These are phyloP conservation scores for Pantelozetes paolii DNA, from an alignment of 2,888 invertebrate species.

Conservation along the genomic window DNA sequence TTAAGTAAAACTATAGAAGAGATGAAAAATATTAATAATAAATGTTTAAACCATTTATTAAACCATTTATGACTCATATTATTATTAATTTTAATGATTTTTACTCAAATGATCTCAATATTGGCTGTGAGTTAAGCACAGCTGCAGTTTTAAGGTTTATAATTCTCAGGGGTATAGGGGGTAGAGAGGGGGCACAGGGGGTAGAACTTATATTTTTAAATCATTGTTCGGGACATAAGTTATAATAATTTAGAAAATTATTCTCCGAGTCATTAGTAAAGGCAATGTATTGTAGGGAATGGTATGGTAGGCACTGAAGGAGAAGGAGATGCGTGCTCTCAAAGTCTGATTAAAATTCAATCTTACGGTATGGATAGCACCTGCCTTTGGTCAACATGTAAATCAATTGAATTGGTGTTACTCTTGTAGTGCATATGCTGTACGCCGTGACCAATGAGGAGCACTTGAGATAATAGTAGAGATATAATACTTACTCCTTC, in stretches of 20 bases:
- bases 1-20: too few species aligned
- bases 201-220: too few species aligned
- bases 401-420: slow-evolving; percentile 13
- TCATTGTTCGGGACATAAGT: not conserved
- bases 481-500: slow-evolving; percentile 5
- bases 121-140: not conserved
- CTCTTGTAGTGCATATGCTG: not conserved
- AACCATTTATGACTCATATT: too few species aligned
- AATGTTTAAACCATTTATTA: too few species aligned
- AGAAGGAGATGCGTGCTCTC: slow-evolving; percentile 11
- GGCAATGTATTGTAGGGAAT: not conserved
- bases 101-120: not conserved
- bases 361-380: not conserved
- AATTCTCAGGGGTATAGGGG: not conserved
- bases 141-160: not conserved
- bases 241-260: not conserved
- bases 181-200: too few species aligned
- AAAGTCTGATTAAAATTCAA: not conserved
- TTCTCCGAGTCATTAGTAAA: not conserved
- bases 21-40: too few species aligned
- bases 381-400: slow-evolving; percentile 24
- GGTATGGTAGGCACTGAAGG: not conserved
- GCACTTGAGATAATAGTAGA: not conserved
- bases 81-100: too few species aligned
- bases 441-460: slow-evolving; percentile 4